These are phyloP conservation scores for Pygmarrhopalites habei DNA, from an alignment of 1,140 invertebrate genomes.

Conservation along the genomic window DNA sequence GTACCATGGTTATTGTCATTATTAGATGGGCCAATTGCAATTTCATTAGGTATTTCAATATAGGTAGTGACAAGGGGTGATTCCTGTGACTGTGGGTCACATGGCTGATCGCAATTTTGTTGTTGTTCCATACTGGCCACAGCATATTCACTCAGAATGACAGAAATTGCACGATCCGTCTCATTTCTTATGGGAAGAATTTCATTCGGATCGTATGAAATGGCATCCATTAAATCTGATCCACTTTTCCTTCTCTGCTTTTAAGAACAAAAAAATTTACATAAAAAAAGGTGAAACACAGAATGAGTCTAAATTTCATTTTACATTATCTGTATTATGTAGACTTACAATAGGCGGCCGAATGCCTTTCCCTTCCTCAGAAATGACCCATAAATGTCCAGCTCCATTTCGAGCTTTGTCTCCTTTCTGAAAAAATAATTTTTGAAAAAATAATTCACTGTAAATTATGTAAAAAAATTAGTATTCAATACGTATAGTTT, in stretches of 20 bases:
- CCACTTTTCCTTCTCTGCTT: slow-evolving; percentile 10
- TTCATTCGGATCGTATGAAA: neutral
- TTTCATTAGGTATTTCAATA: slow-evolving; percentile 5
- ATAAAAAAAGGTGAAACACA: too few relatives aligned
- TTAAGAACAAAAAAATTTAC: too few relatives aligned
- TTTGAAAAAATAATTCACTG: too few relatives aligned
- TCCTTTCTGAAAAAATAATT: too few relatives aligned
- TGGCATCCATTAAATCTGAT: slow-evolving; percentile 4
- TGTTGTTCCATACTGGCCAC: slow-evolving; percentile 13
- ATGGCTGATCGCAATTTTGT: neutral
- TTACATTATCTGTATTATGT: neutral
- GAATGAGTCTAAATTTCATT: too few relatives aligned
- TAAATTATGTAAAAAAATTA: too few relatives aligned
- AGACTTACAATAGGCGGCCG: slow-evolving; percentile 21
- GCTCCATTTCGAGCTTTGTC: slow-evolving; percentile 72
- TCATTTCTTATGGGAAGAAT: slow-evolving; percentile 6
- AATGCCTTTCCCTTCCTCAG: slow-evolving; percentile 46
- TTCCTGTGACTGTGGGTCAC: neutral
- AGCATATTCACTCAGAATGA: slow-evolving; percentile 13
- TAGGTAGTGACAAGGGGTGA: neutral
- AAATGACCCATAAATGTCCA: slow-evolving; percentile 77
- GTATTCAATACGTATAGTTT: too few relatives aligned
- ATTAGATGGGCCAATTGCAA: neutral
- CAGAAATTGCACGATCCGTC: slow-evolving; percentile 12
- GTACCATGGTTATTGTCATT: too few relatives aligned